These are phyloP conservation scores for Euphydryas editha DNA, from an alignment of 2,888 invertebrate species.

Conservation along the genomic window DNA sequence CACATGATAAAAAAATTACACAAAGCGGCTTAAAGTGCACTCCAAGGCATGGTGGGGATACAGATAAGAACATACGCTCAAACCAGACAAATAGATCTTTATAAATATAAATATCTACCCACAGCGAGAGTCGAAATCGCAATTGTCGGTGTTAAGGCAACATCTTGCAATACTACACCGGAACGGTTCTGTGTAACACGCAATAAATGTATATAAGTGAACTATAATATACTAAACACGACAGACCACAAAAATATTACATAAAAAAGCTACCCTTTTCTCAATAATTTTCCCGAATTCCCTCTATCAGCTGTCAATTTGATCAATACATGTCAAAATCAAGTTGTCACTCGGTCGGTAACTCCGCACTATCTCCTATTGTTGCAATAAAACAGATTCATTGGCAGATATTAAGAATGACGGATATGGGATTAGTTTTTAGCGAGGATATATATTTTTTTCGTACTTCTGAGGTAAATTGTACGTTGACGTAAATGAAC, in stretches of 20 bases:
- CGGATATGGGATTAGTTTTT: background rate
- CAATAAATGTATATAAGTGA: no score
- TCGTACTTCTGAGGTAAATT: background rate
- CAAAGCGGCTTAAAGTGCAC: no score
- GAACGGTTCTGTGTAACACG: no score
- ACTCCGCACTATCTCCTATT: conserved; percentile 18
- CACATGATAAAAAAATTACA: no score
- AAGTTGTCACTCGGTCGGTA: conserved; percentile 10
- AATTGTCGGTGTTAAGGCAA: no score
- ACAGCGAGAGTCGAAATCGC: no score
- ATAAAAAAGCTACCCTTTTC: conserved; percentile 2
- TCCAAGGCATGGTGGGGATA: no score
- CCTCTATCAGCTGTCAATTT: conserved; percentile 25
- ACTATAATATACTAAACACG: background rate
- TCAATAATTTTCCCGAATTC: conserved; percentile 6
- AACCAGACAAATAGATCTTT: no score
- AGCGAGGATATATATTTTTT: background rate
- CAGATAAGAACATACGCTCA: no score
- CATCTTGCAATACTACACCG: no score
- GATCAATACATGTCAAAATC: conserved; percentile 27
- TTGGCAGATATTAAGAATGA: conserved; percentile 25
- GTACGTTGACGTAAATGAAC: background rate
- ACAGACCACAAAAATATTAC: background rate
- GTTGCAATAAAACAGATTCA: conserved; percentile 25
- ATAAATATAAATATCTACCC: no score